These are phyloP conservation scores for Arge pagana DNA, from an alignment of 2,888 invertebrate genomes.

Conservation along the genomic window DNA sequence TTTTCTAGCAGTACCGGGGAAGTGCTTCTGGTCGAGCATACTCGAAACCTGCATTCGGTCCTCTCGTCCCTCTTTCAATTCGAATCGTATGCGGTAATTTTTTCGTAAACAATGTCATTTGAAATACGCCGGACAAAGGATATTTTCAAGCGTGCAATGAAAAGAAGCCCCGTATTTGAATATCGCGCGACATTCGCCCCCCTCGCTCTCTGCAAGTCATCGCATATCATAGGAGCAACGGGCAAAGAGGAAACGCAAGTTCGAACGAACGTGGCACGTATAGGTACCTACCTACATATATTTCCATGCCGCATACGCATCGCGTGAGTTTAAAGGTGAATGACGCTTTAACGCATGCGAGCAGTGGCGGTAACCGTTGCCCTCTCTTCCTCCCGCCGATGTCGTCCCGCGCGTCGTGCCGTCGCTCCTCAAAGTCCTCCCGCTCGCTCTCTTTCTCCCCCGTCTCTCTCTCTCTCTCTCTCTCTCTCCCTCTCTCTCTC, in stretches of 20 bases:
- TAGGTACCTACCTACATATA: no score
- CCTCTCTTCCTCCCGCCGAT: background rate
- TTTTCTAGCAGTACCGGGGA: no score
- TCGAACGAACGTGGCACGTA: no score
- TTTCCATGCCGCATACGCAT: background rate
- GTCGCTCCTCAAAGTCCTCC: background rate
- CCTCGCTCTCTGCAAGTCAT: no score
- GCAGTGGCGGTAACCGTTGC: background rate
- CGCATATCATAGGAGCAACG: no score
- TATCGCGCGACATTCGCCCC: background rate
- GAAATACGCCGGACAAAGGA: background rate
- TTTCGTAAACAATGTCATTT: background rate
- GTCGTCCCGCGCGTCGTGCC: background rate
- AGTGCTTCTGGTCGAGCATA: no score
- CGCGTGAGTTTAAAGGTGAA: constrained; percentile 10
- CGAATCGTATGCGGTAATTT: no score
- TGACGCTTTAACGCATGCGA: constrained; percentile 7
- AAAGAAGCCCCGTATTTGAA: background rate
- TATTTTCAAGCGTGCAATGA: background rate
- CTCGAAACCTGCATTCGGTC: background rate
- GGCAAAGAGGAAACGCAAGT: no score
- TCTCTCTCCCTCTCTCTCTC: background rate
- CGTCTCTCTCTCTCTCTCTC: background rate
- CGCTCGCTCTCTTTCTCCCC: background rate
- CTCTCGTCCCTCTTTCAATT: background rate